Conservation (phyloP, 2,888 invertebrate species). For the Agriopis leucophaearia region DNA sequence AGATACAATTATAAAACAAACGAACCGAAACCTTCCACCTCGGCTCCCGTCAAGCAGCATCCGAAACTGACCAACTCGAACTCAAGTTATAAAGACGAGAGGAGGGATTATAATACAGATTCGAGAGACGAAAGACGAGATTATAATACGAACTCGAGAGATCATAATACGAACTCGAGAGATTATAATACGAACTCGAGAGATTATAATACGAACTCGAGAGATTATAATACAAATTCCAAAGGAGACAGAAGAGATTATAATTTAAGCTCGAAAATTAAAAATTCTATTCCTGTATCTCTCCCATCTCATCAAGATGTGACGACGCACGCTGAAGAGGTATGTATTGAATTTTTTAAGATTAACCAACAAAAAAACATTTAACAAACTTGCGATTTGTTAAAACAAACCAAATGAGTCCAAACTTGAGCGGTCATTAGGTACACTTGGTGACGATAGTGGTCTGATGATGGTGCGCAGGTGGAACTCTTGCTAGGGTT, state of each 20-base stretch:
- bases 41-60: conserved; percentile 55
- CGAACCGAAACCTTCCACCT: conserved; percentile 58
- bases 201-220: conserved; percentile 12
- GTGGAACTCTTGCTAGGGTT: no score
- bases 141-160: conserved; percentile 18
- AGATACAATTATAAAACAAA: conserved; percentile 58
- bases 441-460: no score
- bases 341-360: conserved; percentile 43
- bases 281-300: conserved; percentile 25
- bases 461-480: no score
- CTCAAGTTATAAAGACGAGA: conserved; percentile 21
- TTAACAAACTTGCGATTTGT: no score
- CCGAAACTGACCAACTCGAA: conserved; percentile 45
- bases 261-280: conserved; percentile 19
- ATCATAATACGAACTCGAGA: conserved; percentile 45
- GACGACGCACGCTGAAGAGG: conserved; percentile 59
- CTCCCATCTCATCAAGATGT: conserved; percentile 53
- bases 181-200: conserved; percentile 17
- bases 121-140: conserved; percentile 26
- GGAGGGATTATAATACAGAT: conserved; percentile 20
- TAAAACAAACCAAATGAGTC: no score
- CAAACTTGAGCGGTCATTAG: no score
- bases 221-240: conserved; percentile 18
- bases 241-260: conserved; percentile 45
- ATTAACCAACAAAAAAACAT: background rate